Base-by-base conservation (phyloP, 1,140 invertebrate species). In the Bombyx mandarina region DNA sequence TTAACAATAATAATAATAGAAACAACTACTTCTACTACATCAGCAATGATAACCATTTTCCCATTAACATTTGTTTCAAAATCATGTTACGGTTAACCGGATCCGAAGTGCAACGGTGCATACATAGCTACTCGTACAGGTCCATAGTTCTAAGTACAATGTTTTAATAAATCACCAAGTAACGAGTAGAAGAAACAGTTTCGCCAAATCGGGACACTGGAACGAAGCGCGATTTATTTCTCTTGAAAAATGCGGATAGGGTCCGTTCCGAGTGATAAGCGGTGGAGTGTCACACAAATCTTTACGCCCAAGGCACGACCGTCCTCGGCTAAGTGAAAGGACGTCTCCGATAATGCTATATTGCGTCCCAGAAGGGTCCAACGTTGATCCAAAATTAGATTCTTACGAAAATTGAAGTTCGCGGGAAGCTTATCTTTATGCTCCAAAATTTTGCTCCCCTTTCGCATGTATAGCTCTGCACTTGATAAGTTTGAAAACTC, bases 111-210 rank as follows among this genome's bases (percentile, higher is more conserved):
- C 56, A 61, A 60, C 61, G 64, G 58, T 66, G 61, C 64, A 62
- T 73, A 69, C 67, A 70, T 75, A 35, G 26, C 26, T 35, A 35
- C 26, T 69, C 66, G 68, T 63, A 69, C 63, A 60, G 61, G 63
- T 61, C 63, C 55, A 66, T 75, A 75, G 67, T 71, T 70, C 63
- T 64, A 63, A 67, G 68, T 73, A 71, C 63, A 67, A 68, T 66
- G 74, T 73, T 73, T 65, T 71, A 75, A 79, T 82, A 79, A 82
- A 79, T 80, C 74, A 76, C 64, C 65, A 63, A 65, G 69, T 64
- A 71, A 69, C 63, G 60, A 69, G 66, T 56, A 67, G 73, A 72
- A 73, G 77, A 73, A 78, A 75, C 68, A 63, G 78, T 75, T 75
- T 78, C 67, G 58, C 77, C 75, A 80, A 79, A 80, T 75, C 74